These are phyloP conservation scores for Drosophila dives DNA, from an alignment of 2,888 invertebrate genomes.

Conservation along the genomic window DNA sequence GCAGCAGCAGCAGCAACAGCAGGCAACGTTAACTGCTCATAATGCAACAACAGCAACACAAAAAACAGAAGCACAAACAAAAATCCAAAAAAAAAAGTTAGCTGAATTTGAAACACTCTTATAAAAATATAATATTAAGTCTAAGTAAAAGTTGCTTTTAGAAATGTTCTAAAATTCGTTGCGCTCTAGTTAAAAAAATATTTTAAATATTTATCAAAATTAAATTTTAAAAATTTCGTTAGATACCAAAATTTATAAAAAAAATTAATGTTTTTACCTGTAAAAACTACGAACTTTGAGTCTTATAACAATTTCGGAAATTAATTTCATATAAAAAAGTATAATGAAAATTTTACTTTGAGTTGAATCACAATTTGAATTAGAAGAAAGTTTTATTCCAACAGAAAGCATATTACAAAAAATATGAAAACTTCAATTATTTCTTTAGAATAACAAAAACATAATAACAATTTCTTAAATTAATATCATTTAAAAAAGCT, in stretches of 20 bases:
- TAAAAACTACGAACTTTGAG: background rate
- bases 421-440: background rate
- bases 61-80: constrained; percentile 24
- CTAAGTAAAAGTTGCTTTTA: background rate
- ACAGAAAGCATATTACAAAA: background rate
- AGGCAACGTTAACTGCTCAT: constrained; percentile 73
- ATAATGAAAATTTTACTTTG: background rate
- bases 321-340: background rate
- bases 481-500: background rate
- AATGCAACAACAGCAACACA: constrained; percentile 69
- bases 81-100: background rate
- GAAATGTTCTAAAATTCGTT: background rate
- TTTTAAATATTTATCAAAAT: background rate
- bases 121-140: background rate
- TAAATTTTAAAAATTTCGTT: background rate
- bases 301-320: background rate
- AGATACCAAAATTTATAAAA: background rate
- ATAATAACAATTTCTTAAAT: background rate
- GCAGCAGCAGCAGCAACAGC: constrained; percentile 32
- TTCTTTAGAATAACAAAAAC: no score
- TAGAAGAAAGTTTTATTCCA: background rate
- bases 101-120: constrained; percentile 33
- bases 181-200: background rate
- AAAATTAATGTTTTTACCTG: background rate
- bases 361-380: background rate